phyloP scores from a whole-genome alignment of 1,140 invertebrate species.

The Diplogasteroides magnus region DNA sequence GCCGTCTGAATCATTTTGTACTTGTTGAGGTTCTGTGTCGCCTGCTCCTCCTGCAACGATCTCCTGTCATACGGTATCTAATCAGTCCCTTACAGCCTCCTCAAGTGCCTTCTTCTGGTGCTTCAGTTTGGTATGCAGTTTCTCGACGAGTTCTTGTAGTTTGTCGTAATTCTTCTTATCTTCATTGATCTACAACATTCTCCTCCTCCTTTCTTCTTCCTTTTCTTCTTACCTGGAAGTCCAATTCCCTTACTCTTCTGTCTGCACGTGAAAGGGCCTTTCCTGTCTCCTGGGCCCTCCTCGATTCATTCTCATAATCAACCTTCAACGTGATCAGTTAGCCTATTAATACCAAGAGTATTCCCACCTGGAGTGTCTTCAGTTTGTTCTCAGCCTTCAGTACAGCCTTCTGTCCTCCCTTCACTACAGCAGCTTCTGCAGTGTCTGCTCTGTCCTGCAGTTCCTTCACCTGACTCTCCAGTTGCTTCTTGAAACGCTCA shows the following conservation, averaged over 20 bases:
- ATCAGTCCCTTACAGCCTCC: slow-evolving; percentile 67
- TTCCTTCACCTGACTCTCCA: slow-evolving; percentile 88
- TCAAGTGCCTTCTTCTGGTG: slow-evolving; percentile 99
- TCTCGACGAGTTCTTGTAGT: slow-evolving; percentile 84
- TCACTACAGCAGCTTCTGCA: slow-evolving; percentile 88
- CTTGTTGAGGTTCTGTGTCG: slow-evolving; percentile 93
- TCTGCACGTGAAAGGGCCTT: slow-evolving; percentile 71
- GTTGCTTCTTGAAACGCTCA: slow-evolving; percentile 92
- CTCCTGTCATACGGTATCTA: neutral
- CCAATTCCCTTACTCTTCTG: slow-evolving; percentile 66
- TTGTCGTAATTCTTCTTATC: slow-evolving; percentile 56
- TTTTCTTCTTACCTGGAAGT: slow-evolving; percentile 66
- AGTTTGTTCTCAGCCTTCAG: slow-evolving; percentile 61
- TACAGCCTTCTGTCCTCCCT: slow-evolving; percentile 81
- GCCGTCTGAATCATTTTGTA: slow-evolving; percentile 98
- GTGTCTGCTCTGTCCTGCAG: slow-evolving; percentile 61
- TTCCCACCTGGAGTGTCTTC: slow-evolving; percentile 77
- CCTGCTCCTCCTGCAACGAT: slow-evolving; percentile 75
- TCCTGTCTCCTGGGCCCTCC: slow-evolving; percentile 78
- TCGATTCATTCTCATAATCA: slow-evolving; percentile 93
- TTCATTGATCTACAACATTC: slow-evolving; percentile 42
- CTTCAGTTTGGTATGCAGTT: slow-evolving; percentile 96
- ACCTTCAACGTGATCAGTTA: slow-evolving; percentile 59
- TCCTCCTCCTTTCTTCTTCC: neutral
- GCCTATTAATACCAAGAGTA: too few relatives aligned